These are phyloP conservation scores for Deroptyus accipitrinus DNA, from an alignment of 2,113 vertebrate genomes.

Conservation along the genomic window DNA sequence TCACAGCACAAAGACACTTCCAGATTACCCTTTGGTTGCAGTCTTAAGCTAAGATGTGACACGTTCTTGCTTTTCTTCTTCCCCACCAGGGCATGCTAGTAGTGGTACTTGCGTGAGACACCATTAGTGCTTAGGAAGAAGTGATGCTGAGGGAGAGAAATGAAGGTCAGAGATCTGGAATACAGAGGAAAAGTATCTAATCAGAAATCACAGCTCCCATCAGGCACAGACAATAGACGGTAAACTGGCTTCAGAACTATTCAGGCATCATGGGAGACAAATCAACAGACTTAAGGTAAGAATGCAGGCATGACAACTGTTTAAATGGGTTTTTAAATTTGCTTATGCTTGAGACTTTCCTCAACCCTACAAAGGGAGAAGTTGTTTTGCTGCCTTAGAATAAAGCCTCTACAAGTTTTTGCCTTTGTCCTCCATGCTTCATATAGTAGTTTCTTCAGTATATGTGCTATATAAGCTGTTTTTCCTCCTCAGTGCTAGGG, in stretches of 20 bases:
- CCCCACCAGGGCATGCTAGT: neutral
- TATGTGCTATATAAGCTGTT: neutral
- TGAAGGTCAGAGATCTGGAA: neutral
- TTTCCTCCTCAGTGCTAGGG: neutral
- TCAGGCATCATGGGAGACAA: neutral
- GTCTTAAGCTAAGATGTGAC: neutral
- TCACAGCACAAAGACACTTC: neutral
- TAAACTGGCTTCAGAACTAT: slow-evolving; percentile 1
- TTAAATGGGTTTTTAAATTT: neutral
- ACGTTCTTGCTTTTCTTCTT: neutral
- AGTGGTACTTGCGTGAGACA: neutral
- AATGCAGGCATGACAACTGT: neutral
- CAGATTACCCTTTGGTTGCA: neutral
- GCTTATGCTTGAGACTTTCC: neutral
- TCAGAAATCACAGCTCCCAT: slow-evolving; percentile 5
- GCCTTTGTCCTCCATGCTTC: neutral
- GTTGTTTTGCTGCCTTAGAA: neutral
- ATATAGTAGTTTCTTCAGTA: neutral
- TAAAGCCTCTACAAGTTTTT: neutral
- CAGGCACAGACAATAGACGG: slow-evolving; percentile 22
- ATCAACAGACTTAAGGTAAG: slow-evolving; percentile 13
- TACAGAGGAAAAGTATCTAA: neutral
- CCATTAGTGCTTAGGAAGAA: neutral
- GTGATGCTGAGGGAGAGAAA: neutral
- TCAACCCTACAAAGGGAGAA: neutral